Base-by-base conservation (phyloP, 92 coral and sea anemone genomes). In the Porites cylindrica region DNA sequence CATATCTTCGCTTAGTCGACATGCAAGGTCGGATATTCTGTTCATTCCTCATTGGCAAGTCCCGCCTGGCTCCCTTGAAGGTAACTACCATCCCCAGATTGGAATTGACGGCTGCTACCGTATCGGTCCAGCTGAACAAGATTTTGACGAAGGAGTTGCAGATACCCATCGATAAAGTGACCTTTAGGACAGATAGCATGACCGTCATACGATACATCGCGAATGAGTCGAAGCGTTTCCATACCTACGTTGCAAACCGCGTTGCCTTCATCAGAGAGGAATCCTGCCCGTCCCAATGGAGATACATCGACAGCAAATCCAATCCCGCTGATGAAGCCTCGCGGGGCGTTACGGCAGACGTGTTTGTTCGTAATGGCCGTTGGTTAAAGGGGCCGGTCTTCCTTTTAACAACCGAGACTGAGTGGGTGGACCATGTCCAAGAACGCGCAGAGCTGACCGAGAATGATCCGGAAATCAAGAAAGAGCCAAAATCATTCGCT, bases 391-490 rank as follows among this genome's bases (percentile, higher is more conserved):
- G 32, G 32, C 32, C 32, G 32, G 32, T 26, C 2, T 26, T 26
- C 2, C 64, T 77, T 38, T 43, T 60, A 65, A 77, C 64, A 51
- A 51, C 69, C 9, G 74, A 76, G 10, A 50, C 61, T 23, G 82
- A 78, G 53, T 75, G 79, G 82, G 77, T 72, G 38, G 58, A 50
- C 11, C 71, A 38, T 19, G 58, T 38, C 69, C 59, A 63, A 18
- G 29, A 32, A 53, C 61, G 7, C 65, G 21, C 74, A 50, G 62
- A 52, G 43, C 53, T 47, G 59, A 12, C 72, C 51, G 87, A 76
- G 16, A 73, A 77, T 50, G 89, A 89, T 61, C 92, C 89, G 4
- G 92, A 89, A 59, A 80, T 89, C 11, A 82, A 83, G 69, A 70
- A 51, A 60, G 84, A 74, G 12, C 19, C 81, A 29, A 1, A n/a